Evolutionary conservation across 2,888 invertebrate genomes (phyloP), one percentile per base, ranked within the genome.

Genomic region (Bombylius major): DNA sequence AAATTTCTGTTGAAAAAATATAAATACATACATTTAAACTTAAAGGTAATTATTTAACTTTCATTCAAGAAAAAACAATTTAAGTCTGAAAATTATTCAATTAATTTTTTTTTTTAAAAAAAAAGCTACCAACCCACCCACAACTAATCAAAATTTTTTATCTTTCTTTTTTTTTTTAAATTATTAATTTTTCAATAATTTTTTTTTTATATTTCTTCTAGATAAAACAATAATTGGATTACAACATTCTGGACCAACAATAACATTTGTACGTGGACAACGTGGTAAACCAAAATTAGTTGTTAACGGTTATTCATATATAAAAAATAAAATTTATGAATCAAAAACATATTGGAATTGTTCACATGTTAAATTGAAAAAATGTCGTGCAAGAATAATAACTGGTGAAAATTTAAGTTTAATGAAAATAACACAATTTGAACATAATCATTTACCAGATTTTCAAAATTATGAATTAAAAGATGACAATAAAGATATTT

Each of bases 271-370:
- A 13, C 58, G 61, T 13, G 67, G 68, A 13, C 67, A 66, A 59
- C 63, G 67, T 46, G 68, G 67, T 5, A 66, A 66, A 51, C 64
- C 62, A 7, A 69, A 68, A 59, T 60, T 68, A 54, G 65, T 69
- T 44, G 58, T 67, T 14, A 61, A 67, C 47, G 67, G 67, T 34
- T 66, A 62, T 60, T 60, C 65, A 0, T 68, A 65, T 55, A 65
- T 66, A 39, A 66, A 62, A 54, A 67, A 67, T 56, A 67, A 67
- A 60, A 61, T 55, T 3, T 63, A 64, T 47, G 60, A 59, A 14
- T 61, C 62, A n/a, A 64, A 64, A 54, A 59, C 66, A 1, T 69
- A 68, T 57, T 67, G 68, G 68, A 66, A 60, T 52, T 69, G 68
- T 62, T 61, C 66, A 0, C 62, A 64, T 51, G 62, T 64, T 5